Base-by-base conservation (phyloP, 2,113 vertebrate genomes). In the Oxygymnocypris stewartii region DNA sequence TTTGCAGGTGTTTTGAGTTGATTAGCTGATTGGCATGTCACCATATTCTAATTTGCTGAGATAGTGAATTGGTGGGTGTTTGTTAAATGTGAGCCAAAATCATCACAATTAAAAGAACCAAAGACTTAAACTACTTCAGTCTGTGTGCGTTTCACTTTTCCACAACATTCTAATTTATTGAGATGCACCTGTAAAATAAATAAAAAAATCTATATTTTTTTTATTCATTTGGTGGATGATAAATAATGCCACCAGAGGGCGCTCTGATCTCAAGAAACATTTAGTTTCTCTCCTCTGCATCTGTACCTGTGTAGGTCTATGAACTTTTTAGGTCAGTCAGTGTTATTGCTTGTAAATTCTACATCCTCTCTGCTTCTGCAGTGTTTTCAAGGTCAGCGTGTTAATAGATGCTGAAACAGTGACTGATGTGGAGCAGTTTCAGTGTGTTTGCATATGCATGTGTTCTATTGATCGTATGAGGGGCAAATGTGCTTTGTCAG, bases 191-290 rank as follows among this genome's bases (percentile, higher is more conserved):
- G 28, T 31, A 31, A 31, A 31, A 31, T 31, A 31, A 31, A 31
- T 31, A 31, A 31, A 31, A 31, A 1, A 31, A 31, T 31, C 28
- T 31, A n/a, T n/a, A n/a, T 31, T 31, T 31, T 31, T 31, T 31
- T 31, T 31, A 31, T 31, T 31, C 1, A 31, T 31, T 31, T 31
- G 23, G 57, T 81, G 16, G 6, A 20, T 28, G 42, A 44, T 5
- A 44, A 49, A n/a, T n/a, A n/a, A n/a, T 20, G 57, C 87, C 88
- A 89, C 84, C 18, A 67, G 86, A 77, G 84, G 88, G 88, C 16
- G 51, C 37, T 79, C 25, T 84, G 40, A 63, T 75, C 80, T 73
- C 76, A 82, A 28, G 16, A n/a, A 35, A 69, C 91, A 87, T 76
- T 4, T 28, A 1, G 51, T 11, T 11, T 67, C 51, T 79, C 8